Conservation (phyloP, 2,797 vertebrate genomes). For the Tokudaia tokunoshimensis region DNA sequence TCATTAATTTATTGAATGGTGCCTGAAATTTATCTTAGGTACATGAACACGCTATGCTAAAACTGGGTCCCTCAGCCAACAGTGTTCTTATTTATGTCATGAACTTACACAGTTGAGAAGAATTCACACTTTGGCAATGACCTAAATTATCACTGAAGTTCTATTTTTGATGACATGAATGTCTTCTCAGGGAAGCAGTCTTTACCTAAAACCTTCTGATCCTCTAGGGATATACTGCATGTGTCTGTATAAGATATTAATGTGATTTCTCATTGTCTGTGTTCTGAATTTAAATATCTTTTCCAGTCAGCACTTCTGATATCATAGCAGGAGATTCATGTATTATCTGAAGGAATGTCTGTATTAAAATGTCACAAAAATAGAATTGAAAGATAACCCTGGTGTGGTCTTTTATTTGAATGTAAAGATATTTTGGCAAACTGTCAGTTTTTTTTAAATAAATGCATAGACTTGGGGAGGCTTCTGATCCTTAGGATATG, state of each 20-base stretch:
- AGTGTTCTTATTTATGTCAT: slow-evolving; percentile 50
- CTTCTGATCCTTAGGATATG: background rate
- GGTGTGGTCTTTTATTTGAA: slow-evolving; percentile 31
- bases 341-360: slow-evolving; percentile 39
- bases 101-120: slow-evolving; percentile 17
- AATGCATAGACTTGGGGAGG: background rate
- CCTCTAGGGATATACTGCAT: background rate
- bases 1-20: background rate
- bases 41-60: background rate
- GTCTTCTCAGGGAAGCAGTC: slow-evolving; percentile 8
- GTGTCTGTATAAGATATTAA: background rate
- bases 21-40: background rate
- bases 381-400: background rate
- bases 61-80: background rate
- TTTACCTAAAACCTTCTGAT: slow-evolving; percentile 10
- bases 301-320: slow-evolving; percentile 25
- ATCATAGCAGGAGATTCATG: background rate
- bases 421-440: background rate
- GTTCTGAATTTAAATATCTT: slow-evolving; percentile 33
- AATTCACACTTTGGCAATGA: slow-evolving; percentile 67
- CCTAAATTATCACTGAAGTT: slow-evolving; percentile 33
- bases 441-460: background rate
- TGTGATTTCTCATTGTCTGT: slow-evolving; percentile 42
- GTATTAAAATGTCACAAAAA: slow-evolving; percentile 43
- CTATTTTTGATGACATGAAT: slow-evolving; percentile 48